Percentiles rank a stretch among this genome's conserved stretches.
Evolutionary conservation across 2,113 vertebrate genomes (phyloP).

Genomic region (Butorides virescens): DNA sequence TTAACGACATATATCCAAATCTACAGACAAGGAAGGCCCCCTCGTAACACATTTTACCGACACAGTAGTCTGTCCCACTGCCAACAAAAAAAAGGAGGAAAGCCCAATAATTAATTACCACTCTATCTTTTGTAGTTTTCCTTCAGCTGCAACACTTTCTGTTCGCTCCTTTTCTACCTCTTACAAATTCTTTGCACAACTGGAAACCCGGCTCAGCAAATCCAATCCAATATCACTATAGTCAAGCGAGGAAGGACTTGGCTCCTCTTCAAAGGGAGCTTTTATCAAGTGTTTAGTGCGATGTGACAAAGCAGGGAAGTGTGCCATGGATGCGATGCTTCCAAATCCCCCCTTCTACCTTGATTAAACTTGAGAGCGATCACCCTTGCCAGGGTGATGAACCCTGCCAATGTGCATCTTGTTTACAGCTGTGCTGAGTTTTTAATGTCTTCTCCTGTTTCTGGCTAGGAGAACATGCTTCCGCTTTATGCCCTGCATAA

Average conservation of each 20-base stretch:
- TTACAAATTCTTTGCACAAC: slow-evolving; percentile 2
- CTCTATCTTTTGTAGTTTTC: not conserved
- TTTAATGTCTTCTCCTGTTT: not conserved
- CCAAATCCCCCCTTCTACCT: slow-evolving; percentile 14
- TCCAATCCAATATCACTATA: not conserved
- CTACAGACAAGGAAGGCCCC: not conserved
- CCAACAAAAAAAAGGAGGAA: not conserved
- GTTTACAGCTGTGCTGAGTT: not conserved
- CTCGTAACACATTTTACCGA: not conserved
- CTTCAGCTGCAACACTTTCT: not conserved
- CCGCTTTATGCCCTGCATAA: not conserved
- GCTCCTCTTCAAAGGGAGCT: slow-evolving; percentile 55
- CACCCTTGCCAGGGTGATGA: not conserved
- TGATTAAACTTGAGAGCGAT: not conserved
- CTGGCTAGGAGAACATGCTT: not conserved
- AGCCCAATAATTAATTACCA: not conserved
- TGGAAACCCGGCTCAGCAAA: not conserved
- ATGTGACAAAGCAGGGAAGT: slow-evolving; percentile 47
- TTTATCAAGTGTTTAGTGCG: slow-evolving; percentile 24
- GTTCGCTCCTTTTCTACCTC: not conserved
- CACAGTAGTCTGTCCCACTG: not conserved
- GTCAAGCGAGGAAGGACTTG: slow-evolving; percentile 13
- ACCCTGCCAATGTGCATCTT: not conserved
- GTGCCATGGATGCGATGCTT: not conserved
- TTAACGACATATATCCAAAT: not conserved